These are phyloP conservation scores for Acanthurus leucopareius DNA, from an alignment of 2,797 vertebrate genomes.

Conservation along the genomic window DNA sequence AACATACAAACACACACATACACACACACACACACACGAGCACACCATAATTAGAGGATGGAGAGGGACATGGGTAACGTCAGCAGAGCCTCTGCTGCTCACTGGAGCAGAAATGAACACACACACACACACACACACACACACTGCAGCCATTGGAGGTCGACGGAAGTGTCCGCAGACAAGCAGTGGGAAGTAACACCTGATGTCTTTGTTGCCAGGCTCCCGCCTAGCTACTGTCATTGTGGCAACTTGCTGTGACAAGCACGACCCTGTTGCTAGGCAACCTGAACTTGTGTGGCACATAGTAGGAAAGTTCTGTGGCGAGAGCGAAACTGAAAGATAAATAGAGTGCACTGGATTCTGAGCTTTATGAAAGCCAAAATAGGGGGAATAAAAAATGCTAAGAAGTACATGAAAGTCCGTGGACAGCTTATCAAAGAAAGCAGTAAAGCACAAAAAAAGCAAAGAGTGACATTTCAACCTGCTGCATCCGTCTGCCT, in stretches of 20 bases:
- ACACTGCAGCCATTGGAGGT: slow-evolving; percentile 55
- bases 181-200: slow-evolving; percentile 81
- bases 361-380: slow-evolving; percentile 2
- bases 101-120: slow-evolving; percentile 68
- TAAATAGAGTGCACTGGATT: not conserved
- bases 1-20: slow-evolving; percentile 59
- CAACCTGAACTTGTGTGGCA: slow-evolving; percentile 78
- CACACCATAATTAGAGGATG: slow-evolving; percentile 62
- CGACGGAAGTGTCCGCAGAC: slow-evolving; percentile 75
- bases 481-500: slow-evolving; percentile 35
- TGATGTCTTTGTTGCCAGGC: slow-evolving; percentile 85
- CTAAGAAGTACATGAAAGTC: not conserved
- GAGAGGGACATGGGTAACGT: slow-evolving; percentile 52
- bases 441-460: slow-evolving; percentile 8
- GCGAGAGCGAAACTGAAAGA: slow-evolving; percentile 17
- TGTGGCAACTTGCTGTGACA: slow-evolving; percentile 67
- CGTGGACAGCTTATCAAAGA: slow-evolving; percentile 24
- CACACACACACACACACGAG: slow-evolving; percentile 24
- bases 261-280: slow-evolving; percentile 84
- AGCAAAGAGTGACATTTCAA: slow-evolving; percentile 39
- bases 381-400: not conserved
- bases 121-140: slow-evolving; percentile 39
- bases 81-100: slow-evolving; percentile 63
- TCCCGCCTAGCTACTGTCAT: slow-evolving; percentile 79
- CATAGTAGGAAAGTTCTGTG: slow-evolving; percentile 64